Base-by-base conservation (phyloP, 2,113 vertebrate genomes). In the Microtus ochrogaster region DNA sequence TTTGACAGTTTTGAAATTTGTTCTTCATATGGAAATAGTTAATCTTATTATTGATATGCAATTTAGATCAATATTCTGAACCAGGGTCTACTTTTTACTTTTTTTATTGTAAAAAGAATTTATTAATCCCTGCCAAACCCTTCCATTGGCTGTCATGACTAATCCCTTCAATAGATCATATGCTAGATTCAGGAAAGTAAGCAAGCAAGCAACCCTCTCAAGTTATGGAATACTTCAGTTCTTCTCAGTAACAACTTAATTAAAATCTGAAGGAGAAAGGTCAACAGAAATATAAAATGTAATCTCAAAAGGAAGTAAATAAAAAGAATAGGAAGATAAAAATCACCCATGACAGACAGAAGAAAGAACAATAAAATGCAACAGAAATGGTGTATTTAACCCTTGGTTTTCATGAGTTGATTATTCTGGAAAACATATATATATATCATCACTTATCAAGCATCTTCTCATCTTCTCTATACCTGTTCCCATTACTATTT, bases 241-340 rank as follows among this genome's bases (percentile, higher is more conserved):
- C 91, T 95, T 22, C 89, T 96, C 63, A 39, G 68, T 93, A 97
- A 96, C 76, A 97, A 92, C 89, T 96, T 96, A 91, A 95, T 95
- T 95, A 95, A 96, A 90, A 28, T 39, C 90, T 6, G 1, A 90
- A 44, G 61, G 28, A 16, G 11, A 95, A 94, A 89, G 33, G 68
- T 91, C 77, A 89, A 79, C 49, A 93, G 58, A 94, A 90, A 95
- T 96, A 94, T 65, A 88, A 94, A 65, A 91, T 61, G 2, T 72
- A 58, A 47, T 86, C 65, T 89, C 94, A 94, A 72, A 94, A 79
- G 63, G 82, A 95, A 92, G 94, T 41, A 93, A 84, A 79, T 90
- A 76, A 91, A 24, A 52, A 90, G n/a, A 93, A 94, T 21, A 33
- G 36, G 70, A 97, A 52, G 47, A 55, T 77, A 87, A 58, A 94